Evolutionary conservation across 2,888 invertebrate species (phyloP).

Genomic region (Pandemis heparana): DNA sequence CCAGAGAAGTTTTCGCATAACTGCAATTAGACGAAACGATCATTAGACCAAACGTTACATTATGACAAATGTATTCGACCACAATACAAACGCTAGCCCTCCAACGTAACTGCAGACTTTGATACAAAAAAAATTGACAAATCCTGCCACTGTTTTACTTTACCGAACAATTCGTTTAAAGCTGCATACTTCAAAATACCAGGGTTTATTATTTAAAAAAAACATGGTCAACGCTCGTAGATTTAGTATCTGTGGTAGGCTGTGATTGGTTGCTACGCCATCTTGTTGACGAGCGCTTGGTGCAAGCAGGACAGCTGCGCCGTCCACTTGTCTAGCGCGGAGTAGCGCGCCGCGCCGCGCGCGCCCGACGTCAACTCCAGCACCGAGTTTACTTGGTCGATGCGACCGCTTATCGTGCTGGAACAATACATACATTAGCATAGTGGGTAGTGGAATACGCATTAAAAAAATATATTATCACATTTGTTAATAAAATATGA

Average conservation of each 20-base stretch:
- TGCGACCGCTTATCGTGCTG: constrained; percentile 94
- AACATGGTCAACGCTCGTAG: background rate
- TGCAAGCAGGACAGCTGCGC: constrained; percentile 95
- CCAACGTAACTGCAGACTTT: too few species aligned
- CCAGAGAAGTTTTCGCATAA: too few species aligned
- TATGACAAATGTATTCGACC: too few species aligned
- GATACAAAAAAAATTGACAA: too few species aligned
- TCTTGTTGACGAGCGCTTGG: constrained; percentile 96
- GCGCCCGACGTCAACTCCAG: constrained; percentile 93
- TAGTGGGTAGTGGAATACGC: too few species aligned
- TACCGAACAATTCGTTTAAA: background rate
- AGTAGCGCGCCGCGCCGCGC: constrained; percentile 93
- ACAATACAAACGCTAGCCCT: too few species aligned
- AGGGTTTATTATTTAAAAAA: background rate
- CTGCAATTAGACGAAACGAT: too few species aligned
- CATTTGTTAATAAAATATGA: too few species aligned
- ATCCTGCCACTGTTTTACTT: too few species aligned
- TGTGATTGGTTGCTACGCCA: too few species aligned
- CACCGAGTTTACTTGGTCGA: constrained; percentile 97
- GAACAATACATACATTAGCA: constrained; percentile 47
- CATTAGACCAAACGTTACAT: too few species aligned
- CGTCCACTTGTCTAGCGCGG: constrained; percentile 98
- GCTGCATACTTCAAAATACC: background rate
- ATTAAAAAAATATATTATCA: too few species aligned
- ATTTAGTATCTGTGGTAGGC: background rate